These are phyloP conservation scores for Cirrhinus mrigala DNA, from an alignment of 2,797 vertebrate species.

Conservation along the genomic window DNA sequence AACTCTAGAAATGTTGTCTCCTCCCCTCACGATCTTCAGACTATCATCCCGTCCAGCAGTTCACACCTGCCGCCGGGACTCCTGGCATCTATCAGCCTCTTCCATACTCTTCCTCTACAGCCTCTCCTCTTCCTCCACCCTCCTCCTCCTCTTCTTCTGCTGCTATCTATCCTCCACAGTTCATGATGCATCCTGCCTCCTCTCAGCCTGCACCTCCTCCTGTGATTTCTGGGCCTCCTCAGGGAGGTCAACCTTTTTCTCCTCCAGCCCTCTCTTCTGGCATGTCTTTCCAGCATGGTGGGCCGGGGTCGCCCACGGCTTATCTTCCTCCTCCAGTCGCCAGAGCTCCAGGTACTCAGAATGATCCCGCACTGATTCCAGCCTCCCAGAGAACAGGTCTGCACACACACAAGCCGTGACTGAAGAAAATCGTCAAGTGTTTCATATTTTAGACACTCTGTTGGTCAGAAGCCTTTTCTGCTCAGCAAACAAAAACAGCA, in stretches of 20 bases:
- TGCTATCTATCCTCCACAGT: conserved; percentile 75
- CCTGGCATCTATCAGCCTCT: conserved; percentile 88
- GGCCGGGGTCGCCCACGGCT: conserved; percentile 89
- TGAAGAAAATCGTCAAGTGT: background rate
- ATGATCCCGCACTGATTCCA: conserved; percentile 79
- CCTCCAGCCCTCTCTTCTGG: conserved; percentile 80
- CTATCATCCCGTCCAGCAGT: conserved; percentile 87
- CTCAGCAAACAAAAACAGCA: background rate
- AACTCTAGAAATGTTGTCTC: conserved; percentile 58
- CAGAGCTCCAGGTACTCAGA: conserved; percentile 94
- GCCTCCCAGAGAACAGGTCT: conserved; percentile 91
- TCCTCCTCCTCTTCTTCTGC: conserved; percentile 69
- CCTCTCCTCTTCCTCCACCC: conserved; percentile 73
- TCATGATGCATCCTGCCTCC: conserved; percentile 71
- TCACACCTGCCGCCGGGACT: conserved; percentile 85
- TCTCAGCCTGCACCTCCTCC: conserved; percentile 75
- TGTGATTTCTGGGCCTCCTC: conserved; percentile 66
- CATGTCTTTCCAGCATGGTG: conserved; percentile 91
- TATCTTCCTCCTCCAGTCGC: conserved; percentile 83
- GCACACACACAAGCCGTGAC: conserved; percentile 59
- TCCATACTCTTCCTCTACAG: conserved; percentile 76
- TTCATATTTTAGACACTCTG: background rate
- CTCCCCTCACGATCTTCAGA: conserved; percentile 78
- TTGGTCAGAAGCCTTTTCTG: background rate
- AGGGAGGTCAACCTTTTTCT: conserved; percentile 61